Evolutionary conservation across 2,888 invertebrate species (phyloP).

Genomic region (Ametastegia equiseti): DNA sequence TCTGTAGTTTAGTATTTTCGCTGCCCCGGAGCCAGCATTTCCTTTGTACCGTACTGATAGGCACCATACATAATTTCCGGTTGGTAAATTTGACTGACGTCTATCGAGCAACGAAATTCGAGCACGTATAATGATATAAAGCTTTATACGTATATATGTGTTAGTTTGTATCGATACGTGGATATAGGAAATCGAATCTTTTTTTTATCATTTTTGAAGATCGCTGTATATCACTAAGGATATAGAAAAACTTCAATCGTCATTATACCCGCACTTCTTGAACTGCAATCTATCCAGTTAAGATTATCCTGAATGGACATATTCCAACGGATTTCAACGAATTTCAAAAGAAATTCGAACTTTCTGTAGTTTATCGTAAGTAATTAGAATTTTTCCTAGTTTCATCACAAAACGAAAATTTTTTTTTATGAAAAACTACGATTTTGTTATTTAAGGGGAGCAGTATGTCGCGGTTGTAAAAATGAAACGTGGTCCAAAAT

Average conservation of each 20-base stretch:
- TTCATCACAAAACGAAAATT: too few species aligned
- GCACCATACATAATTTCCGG: slow-evolving; percentile 37
- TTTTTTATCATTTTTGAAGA: background rate
- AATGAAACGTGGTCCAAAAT: too few species aligned
- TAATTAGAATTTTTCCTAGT: too few species aligned
- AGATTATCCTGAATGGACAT: too few species aligned
- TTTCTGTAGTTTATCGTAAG: too few species aligned
- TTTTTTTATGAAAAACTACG: too few species aligned
- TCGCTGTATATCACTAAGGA: background rate
- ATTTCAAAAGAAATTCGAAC: too few species aligned
- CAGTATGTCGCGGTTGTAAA: too few species aligned
- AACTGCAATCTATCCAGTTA: too few species aligned
- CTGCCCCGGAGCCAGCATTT: slow-evolving; percentile 4
- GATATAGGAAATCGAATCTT: background rate
- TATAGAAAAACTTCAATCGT: background rate
- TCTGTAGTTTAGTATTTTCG: slow-evolving; percentile 40
- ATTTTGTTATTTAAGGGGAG: too few species aligned
- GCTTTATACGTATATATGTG: background rate
- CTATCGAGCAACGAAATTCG: background rate
- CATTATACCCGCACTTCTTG: background rate
- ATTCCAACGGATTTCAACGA: too few species aligned
- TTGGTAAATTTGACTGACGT: slow-evolving; percentile 40
- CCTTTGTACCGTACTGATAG: slow-evolving; percentile 27
- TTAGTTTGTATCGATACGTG: background rate
- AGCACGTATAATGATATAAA: background rate